Conservation (phyloP, 2,797 vertebrate genomes). For the Neosilurus hyrtlii region DNA sequence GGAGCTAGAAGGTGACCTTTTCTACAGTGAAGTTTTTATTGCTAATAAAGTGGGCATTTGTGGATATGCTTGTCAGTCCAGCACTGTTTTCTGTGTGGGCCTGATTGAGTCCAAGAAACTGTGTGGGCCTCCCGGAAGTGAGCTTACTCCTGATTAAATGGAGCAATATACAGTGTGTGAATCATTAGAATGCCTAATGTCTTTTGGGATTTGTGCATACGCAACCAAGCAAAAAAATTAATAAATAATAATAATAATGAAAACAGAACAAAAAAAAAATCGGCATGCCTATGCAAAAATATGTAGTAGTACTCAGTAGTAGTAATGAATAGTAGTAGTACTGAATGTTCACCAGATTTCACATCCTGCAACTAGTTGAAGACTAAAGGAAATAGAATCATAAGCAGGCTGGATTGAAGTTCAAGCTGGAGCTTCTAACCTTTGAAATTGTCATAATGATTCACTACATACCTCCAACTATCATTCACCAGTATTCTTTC, state of each 20-base stretch:
- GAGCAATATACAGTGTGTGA: slow-evolving; percentile 17
- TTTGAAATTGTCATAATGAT: not conserved
- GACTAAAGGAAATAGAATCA: not conserved
- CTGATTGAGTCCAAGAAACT: slow-evolving; percentile 22
- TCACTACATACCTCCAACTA: not conserved
- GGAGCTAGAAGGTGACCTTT: slow-evolving; percentile 7
- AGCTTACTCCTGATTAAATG: slow-evolving; percentile 24
- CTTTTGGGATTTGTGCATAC: slow-evolving; percentile 8
- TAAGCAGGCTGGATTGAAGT: not conserved
- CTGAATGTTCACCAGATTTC: not conserved
- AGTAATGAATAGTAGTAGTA: not conserved
- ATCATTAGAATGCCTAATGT: slow-evolving; percentile 22
- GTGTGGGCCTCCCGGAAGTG: slow-evolving; percentile 35
- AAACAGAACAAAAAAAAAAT: not conserved
- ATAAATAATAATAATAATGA: too few relatives aligned
- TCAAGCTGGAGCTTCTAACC: not conserved
- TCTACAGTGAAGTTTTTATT: slow-evolving; percentile 4
- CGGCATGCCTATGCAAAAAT: not conserved
- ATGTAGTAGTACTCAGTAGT: too few relatives aligned
- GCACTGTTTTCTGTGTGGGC: slow-evolving; percentile 41
- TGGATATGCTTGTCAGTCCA: slow-evolving; percentile 20
- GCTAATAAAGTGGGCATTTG: not conserved
- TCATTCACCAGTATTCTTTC: not conserved
- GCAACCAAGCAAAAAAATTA: not conserved
- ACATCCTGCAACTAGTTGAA: not conserved